Conservation (phyloP, 2,113 vertebrate genomes). For the Alligator sinensis region DNA sequence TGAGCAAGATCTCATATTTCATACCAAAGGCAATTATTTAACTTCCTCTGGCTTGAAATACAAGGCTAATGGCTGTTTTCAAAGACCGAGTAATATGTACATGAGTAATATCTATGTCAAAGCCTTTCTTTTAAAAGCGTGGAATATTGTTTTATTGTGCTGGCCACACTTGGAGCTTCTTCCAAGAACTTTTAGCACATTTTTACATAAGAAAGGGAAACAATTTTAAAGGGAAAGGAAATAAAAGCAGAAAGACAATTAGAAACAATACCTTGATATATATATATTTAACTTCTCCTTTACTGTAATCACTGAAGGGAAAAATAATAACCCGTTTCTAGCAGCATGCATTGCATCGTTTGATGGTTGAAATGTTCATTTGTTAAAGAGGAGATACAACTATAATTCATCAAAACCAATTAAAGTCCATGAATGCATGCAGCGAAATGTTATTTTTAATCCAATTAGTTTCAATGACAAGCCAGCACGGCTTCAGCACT, state of each 20-base stretch:
- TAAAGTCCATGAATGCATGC: not conserved
- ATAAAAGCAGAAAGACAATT: conserved; percentile 8
- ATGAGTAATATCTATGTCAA: accelerated
- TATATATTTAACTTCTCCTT: not conserved
- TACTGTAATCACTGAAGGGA: not conserved
- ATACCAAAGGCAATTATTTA: not conserved
- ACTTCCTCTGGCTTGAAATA: not conserved
- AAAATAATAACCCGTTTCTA: not conserved
- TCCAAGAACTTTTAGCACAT: not conserved
- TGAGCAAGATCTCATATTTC: not conserved
- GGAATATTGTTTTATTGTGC: accelerated
- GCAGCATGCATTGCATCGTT: accelerated
- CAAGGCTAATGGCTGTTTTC: not conserved
- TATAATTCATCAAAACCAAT: conserved; percentile 36
- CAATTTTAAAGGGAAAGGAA: conserved; percentile 10
- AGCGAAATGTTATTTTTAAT: conserved; percentile 39
- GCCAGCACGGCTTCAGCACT: conserved; percentile 1
- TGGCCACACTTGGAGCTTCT: not conserved
- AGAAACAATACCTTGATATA: conserved; percentile 33
- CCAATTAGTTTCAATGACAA: conserved; percentile 51
- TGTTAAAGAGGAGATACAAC: not conserved
- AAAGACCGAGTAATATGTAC: not conserved
- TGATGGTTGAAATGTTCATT: not conserved
- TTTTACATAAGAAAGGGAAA: not conserved
- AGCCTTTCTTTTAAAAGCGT: not conserved